Conservation (phyloP, 2,113 vertebrate species). For the Astatoreochromis straeleni region DNA sequence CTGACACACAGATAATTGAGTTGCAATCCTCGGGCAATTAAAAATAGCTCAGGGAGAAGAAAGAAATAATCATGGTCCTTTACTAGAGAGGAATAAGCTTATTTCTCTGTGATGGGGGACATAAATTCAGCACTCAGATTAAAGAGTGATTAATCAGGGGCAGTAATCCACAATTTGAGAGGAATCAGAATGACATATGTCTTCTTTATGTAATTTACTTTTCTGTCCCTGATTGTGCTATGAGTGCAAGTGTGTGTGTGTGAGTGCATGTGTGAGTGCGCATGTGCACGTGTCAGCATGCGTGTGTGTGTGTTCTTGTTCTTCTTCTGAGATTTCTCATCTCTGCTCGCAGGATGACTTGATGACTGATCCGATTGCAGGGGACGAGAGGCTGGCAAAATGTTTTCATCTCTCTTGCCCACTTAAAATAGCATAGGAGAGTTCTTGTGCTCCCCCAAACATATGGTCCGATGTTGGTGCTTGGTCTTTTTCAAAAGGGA, state of each 20-base stretch:
- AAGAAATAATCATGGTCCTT: constrained; percentile 70
- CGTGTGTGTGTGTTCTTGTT: not conserved
- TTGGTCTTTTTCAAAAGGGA: constrained; percentile 51
- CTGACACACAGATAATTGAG: constrained; percentile 91
- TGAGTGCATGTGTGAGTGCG: not conserved
- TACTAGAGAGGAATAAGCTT: constrained; percentile 64
- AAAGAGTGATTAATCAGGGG: constrained; percentile 79
- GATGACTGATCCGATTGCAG: constrained; percentile 51
- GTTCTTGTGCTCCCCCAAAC: constrained; percentile 46
- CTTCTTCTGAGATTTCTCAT: constrained; percentile 29
- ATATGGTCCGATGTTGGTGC: constrained; percentile 56
- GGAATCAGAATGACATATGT: constrained; percentile 68
- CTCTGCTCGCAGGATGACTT: constrained; percentile 42
- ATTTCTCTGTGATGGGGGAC: constrained; percentile 65
- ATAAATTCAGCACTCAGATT: constrained; percentile 76
- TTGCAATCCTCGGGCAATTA: constrained; percentile 76
- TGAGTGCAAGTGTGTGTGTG: not conserved
- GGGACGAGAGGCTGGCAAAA: constrained; percentile 43
- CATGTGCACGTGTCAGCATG: not conserved
- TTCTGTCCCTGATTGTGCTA: constrained; percentile 22
- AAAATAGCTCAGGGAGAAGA: constrained; percentile 65
- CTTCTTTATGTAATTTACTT: constrained; percentile 71
- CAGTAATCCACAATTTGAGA: constrained; percentile 73
- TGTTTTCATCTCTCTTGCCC: constrained; percentile 28
- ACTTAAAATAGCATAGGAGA: constrained; percentile 45